Evolutionary conservation across 2,797 vertebrate species (phyloP).

Genomic region (Tenualosa thibaudeaui): DNA sequence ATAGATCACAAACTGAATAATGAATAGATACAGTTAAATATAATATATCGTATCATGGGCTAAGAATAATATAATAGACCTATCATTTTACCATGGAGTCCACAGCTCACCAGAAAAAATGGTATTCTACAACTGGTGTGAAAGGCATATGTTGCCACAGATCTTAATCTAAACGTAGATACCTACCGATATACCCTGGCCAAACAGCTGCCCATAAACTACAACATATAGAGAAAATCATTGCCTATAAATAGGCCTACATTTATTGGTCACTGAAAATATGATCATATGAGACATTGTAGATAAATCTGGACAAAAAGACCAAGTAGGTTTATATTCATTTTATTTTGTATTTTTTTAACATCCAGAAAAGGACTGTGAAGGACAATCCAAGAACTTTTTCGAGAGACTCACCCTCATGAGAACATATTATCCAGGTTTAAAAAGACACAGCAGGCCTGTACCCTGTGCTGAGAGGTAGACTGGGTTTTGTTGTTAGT

Average conservation of each 20-base stretch:
- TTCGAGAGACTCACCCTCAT: no score
- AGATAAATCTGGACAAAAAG: neutral
- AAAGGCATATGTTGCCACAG: no score
- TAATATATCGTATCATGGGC: no score
- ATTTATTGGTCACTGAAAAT: neutral
- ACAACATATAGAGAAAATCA: neutral
- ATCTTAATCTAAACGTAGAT: no score
- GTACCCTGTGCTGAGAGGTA: slow-evolving; percentile 67
- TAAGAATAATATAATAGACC: no score
- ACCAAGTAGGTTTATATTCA: neutral
- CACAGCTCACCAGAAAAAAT: no score
- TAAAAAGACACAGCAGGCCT: neutral
- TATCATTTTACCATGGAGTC: no score
- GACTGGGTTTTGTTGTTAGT: slow-evolving; percentile 89
- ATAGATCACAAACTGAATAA: no score
- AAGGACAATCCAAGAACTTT: neutral
- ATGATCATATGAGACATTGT: neutral
- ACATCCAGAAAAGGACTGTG: neutral
- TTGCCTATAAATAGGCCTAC: neutral
- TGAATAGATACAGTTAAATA: no score
- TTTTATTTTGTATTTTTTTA: neutral
- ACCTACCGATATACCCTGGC: no score
- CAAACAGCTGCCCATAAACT: neutral
- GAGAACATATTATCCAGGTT: neutral
- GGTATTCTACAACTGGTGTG: no score